Percentiles rank a stretch among this genome's conserved stretches.
Evolutionary conservation across 92 coral and sea anemone species (phyloP).

Genomic region (Porites cylindrica): DNA sequence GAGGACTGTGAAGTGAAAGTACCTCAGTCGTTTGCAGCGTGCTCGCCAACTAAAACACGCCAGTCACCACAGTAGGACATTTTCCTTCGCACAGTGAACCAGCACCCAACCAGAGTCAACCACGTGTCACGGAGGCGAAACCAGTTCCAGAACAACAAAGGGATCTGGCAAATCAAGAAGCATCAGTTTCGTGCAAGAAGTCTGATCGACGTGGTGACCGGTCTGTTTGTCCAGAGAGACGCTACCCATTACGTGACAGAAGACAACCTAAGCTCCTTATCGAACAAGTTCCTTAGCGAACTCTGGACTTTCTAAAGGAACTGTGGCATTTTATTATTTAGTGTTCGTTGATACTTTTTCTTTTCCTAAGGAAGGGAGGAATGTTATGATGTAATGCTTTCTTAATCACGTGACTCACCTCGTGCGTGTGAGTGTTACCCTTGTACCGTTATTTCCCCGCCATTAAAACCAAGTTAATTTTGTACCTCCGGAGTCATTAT

Average conservation of each 20-base stretch:
- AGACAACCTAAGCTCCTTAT: conserved; percentile 22
- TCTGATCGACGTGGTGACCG: not conserved
- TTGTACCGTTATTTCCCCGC: too few species aligned
- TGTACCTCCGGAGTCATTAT: too few species aligned
- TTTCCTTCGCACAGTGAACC: not conserved
- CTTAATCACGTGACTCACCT: too few species aligned
- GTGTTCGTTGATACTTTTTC: too few species aligned
- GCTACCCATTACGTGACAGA: conserved; percentile 19
- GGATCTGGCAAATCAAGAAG: not conserved
- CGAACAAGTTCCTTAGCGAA: not conserved
- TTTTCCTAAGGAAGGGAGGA: too few species aligned
- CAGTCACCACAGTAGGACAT: not conserved
- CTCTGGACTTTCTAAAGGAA: too few species aligned
- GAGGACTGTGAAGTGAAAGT: not conserved
- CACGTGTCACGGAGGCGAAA: not conserved
- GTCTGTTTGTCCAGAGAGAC: not conserved
- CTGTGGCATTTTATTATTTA: too few species aligned
- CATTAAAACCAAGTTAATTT: too few species aligned
- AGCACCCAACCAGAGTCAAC: conserved; percentile 3
- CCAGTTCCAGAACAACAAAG: not conserved
- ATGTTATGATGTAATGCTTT: too few species aligned
- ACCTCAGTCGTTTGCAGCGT: not conserved
- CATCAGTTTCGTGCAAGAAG: not conserved
- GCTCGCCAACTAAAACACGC: not conserved
- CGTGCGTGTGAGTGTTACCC: too few species aligned